These are phyloP conservation scores for Hirtodrosophila confusa DNA, from an alignment of 2,888 invertebrate species.

Conservation along the genomic window DNA sequence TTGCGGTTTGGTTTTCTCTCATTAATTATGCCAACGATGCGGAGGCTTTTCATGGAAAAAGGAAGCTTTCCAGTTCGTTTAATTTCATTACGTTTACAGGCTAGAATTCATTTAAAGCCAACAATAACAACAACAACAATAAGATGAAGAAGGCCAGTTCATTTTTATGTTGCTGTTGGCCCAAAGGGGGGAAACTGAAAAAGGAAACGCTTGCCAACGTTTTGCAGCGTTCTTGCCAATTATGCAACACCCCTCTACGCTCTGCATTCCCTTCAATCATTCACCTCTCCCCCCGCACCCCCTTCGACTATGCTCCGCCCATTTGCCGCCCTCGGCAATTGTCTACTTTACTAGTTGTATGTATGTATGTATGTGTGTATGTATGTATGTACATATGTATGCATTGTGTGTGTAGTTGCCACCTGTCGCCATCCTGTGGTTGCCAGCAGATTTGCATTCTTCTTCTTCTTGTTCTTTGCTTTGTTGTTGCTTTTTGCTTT, in stretches of 20 bases:
- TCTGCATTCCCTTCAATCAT: not conserved
- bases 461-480: conserved; percentile 7
- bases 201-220: conserved; percentile 37
- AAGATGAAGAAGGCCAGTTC: conserved; percentile 52
- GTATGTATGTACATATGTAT: conserved; percentile 1
- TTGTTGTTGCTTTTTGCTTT: conserved; percentile 9
- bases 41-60: conserved; percentile 62
- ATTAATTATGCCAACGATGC: conserved; percentile 70
- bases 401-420: conserved; percentile 24
- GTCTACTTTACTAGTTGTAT: conserved; percentile 23
- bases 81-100: conserved; percentile 63
- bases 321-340: conserved; percentile 46
- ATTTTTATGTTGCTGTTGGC: conserved; percentile 42
- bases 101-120: conserved; percentile 58
- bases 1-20: conserved; percentile 59
- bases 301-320: conserved; percentile 7
- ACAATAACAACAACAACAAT: conserved; percentile 17
- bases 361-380: not conserved
- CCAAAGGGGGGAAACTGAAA: conserved; percentile 21
- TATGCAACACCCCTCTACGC: conserved; percentile 32
- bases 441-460: conserved; percentile 47
- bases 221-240: conserved; percentile 52
- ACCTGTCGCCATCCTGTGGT: conserved; percentile 44
- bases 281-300: too few relatives aligned
- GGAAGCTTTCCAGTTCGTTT: conserved; percentile 76